Base-by-base conservation (phyloP, 2,797 vertebrate species). In the Decapterus maruadsi region DNA sequence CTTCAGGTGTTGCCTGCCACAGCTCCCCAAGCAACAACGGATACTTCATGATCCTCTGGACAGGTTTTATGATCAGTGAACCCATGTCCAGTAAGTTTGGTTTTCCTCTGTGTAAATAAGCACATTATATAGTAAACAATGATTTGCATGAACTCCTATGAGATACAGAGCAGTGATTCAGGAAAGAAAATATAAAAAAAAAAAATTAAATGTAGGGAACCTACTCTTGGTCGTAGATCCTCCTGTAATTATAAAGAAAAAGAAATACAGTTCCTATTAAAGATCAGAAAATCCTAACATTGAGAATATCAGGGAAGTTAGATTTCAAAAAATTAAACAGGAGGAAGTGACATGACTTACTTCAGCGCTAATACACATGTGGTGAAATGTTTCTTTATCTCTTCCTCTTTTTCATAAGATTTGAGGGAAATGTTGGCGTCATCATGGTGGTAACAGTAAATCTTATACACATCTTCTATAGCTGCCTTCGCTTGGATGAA, bases 11-110 rank as follows among this genome's bases (percentile, higher is more conserved):
- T 50, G 98, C 93, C 69, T 96, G 97, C 92, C 96, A 95, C 55
- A 99, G 96, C 83, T 99, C 97, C 13, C 91, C 89, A 43, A 99
- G 93, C 69, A 99, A 90, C 82, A 99, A 85, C 0, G 98, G 98
- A 62, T 99, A 99, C 88, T 98, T 99, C 97, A 99, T 99, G 84
- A 99, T 93, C 10, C 98, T 95, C 87, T 99, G 98, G 42, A 99
- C 97, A 0, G 98, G 98, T 83, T 98, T 99, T 90, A 99, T 99
- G 89, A 99, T 93, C 77, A 99, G 87, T 9, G 98, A 99, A 59
- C 97, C 97, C 97, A 99, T 97, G 84, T 99, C 95, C 88, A 96
- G 88, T 78, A 99, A 81, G 83, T 96, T 98, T 2, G 97, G 88
- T 89, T 98, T 99, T 55, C 97, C 96, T 94, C 98, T 99, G 89